Conservation (phyloP, 2,888 invertebrate genomes). For the Chrysina gloriosa region DNA sequence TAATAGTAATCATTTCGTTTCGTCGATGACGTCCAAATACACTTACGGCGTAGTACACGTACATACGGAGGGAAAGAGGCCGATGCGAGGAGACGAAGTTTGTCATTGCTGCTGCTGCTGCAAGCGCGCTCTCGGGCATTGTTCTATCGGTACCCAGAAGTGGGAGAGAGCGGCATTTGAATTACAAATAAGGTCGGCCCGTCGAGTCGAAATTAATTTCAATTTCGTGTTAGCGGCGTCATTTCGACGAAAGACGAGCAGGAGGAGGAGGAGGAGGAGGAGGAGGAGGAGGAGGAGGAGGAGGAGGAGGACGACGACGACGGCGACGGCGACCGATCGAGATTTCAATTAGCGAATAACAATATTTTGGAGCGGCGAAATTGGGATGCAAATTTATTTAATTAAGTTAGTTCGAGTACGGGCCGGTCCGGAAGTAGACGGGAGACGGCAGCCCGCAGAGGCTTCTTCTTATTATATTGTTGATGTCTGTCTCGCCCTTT, state of each 20-base stretch:
- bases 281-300: neutral
- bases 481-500: neutral
- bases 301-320: constrained; percentile 18
- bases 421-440: neutral
- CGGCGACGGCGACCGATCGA: constrained; percentile 45
- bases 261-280: neutral
- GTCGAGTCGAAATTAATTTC: constrained; percentile 59
- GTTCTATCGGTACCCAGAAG: too few relatives aligned
- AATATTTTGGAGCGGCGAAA: constrained; percentile 56
- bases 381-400: constrained; percentile 57
- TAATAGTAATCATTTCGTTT: too few relatives aligned
- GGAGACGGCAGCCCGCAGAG: too few relatives aligned
- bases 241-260: constrained; percentile 45
- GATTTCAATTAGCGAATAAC: constrained; percentile 58
- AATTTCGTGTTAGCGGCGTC: constrained; percentile 56
- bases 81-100: too few relatives aligned
- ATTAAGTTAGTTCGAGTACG: constrained; percentile 47
- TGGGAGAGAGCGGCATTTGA: constrained; percentile 54
- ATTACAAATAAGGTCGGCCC: constrained; percentile 59
- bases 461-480: constrained; percentile 11
- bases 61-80: too few relatives aligned
- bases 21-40: too few relatives aligned
- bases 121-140: too few relatives aligned
- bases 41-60: too few relatives aligned
- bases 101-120: constrained; percentile 22